phyloP scores from a whole-genome alignment of 1,140 invertebrate genomes.

The Polyergus mexicanus region DNA sequence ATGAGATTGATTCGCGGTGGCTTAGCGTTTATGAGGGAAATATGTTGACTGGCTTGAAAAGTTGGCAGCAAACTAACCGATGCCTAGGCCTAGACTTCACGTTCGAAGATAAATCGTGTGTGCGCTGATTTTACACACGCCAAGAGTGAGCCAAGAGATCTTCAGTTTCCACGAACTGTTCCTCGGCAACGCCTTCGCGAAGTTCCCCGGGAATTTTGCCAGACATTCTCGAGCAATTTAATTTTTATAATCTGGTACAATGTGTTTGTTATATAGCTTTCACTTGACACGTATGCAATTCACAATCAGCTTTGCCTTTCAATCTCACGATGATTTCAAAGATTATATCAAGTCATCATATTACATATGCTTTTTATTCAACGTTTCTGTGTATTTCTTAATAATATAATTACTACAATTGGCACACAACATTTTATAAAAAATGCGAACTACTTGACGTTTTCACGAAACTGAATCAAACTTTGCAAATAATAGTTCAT shows the following conservation, averaged over 20 bases:
- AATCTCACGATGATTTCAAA: not conserved
- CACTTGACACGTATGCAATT: not conserved
- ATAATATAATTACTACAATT: not conserved
- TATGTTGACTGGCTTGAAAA: conserved; percentile 35
- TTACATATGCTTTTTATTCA: not conserved
- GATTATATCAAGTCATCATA: not conserved
- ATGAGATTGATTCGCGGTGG: conserved; percentile 10
- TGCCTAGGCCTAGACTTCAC: not conserved
- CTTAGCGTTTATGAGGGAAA: conserved; percentile 20
- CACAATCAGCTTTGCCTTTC: not conserved
- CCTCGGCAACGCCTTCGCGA: not conserved
- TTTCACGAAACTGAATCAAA: not conserved
- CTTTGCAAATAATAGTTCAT: not conserved
- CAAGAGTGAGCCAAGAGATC: conserved; percentile 20
- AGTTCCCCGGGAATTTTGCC: not conserved
- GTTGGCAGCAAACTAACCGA: conserved; percentile 33
- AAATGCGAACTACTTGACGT: not conserved
- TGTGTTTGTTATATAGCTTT: not conserved
- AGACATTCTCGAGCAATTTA: not conserved
- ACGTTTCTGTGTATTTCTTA: not conserved
- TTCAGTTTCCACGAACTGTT: not conserved
- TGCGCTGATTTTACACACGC: conserved; percentile 21
- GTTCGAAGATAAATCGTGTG: conserved; percentile 48
- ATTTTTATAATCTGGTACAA: not conserved
- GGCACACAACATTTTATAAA: not conserved